Conservation (phyloP, 2,888 invertebrate genomes). For the Plagodis pulveraria region DNA sequence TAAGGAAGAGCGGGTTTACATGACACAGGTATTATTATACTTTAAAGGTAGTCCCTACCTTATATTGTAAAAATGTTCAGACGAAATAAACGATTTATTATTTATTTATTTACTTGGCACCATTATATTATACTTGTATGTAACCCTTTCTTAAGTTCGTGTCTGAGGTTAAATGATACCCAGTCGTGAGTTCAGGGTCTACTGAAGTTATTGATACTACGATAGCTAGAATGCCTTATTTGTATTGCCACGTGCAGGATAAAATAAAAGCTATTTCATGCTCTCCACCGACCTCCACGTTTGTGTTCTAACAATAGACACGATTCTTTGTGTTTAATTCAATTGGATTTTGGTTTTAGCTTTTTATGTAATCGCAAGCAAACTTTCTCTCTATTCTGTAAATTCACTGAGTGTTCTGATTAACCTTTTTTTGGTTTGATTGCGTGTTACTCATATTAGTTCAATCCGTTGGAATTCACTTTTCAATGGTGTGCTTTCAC, state of each 20-base stretch:
- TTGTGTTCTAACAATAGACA: conserved; percentile 44
- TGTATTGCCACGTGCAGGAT: conserved; percentile 31
- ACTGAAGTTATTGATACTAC: conserved; percentile 17
- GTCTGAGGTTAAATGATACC: conserved; percentile 6
- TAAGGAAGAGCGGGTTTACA: too few relatives aligned
- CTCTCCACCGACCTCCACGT: conserved; percentile 58
- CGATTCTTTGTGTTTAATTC: conserved; percentile 45
- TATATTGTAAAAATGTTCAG: too few relatives aligned
- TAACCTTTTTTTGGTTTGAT: conserved; percentile 49
- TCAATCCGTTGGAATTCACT: conserved; percentile 45
- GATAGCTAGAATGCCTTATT: conserved; percentile 18
- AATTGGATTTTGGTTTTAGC: conserved; percentile 46
- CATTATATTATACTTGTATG: conserved; percentile 1
- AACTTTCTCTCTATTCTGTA: conserved; percentile 70
- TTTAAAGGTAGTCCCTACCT: too few relatives aligned
- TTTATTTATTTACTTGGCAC: too few relatives aligned
- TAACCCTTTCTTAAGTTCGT: conserved; percentile 1
- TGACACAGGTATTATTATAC: too few relatives aligned
- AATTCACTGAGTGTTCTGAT: conserved; percentile 60
- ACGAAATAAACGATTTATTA: too few relatives aligned
- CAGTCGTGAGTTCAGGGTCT: conserved; percentile 15
- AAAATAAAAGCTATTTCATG: conserved; percentile 36
- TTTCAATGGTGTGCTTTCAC: conserved; percentile 51
- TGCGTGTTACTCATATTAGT: conserved; percentile 37
- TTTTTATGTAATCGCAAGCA: conserved; percentile 53